Evolutionary conservation across 2,113 vertebrate genomes (phyloP), one percentile per base, ranked within the genome.

Genomic region (Pheucticus melanocephalus): DNA sequence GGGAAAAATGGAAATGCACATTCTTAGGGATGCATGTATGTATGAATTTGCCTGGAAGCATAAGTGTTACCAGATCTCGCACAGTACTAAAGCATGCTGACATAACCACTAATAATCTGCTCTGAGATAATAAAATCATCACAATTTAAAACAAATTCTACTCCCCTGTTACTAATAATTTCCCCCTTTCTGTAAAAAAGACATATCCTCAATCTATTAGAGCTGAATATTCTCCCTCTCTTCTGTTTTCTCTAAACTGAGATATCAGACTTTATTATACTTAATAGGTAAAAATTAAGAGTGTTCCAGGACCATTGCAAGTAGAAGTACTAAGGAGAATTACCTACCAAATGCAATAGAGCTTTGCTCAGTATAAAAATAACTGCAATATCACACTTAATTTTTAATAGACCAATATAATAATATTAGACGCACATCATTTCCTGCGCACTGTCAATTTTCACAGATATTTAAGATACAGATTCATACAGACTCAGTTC

Each of bases 1-100:
- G 75, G 44, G 54, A 83, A 83, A 88, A 83, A 80, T 3, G 6
- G 68, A 63, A 48, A 65, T n/a, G 28, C 15, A 20, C 16, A 5
- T 22, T 77, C 31, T 40, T 56, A n/a, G 0, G 0, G 39, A 45
- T 63, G 11, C 6, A 39, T 1, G 0, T 10, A 31, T 12, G 12
- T 18, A 25, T 25, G 15, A 60, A 76, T 64, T 56, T 28, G 7
- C 37, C 56, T 50, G 39, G 15, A 72, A 60, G 28, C 27, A 83
- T 60, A 91, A 47, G 47, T 30, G 15, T 40, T 59, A 48, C 30
- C 31, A 61, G 24, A 57, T 40, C 60, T 69, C 2, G 1, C 39
- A 51, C 9, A 77, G 51, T 11, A 65, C 35, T 35, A 59, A 83
- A 83, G 30, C 48, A 64, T 39, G 86, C 37, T 69, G 45, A 37